phyloP scores from a whole-genome alignment of 2,797 vertebrate species.

The Aphelocoma californica region DNA sequence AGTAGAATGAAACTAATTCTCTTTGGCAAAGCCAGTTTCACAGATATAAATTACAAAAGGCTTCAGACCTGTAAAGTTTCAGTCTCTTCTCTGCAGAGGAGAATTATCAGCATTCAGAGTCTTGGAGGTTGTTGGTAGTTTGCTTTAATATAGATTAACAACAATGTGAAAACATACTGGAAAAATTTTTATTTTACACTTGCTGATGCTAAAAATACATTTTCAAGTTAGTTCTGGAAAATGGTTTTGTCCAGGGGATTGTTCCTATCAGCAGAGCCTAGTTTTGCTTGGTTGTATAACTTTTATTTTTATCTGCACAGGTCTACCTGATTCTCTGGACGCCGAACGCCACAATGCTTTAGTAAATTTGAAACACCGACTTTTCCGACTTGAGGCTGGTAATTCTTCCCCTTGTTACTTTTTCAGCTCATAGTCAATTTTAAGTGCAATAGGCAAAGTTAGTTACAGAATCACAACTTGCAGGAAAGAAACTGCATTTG shows the following conservation, averaged over 20 bases:
- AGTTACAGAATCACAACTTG: background rate
- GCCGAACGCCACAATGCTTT: fast-evolving
- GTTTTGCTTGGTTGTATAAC: background rate
- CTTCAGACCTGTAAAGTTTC: background rate
- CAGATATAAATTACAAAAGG: background rate
- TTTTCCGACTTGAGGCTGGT: constrained; percentile 4
- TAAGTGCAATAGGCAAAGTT: background rate
- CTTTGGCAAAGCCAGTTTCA: background rate
- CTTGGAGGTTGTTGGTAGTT: background rate
- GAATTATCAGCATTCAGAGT: background rate
- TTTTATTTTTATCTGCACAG: background rate
- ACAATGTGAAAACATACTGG: background rate
- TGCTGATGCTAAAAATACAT: background rate
- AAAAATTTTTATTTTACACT: background rate
- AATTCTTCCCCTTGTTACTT: background rate
- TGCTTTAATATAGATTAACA: background rate
- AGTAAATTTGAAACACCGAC: background rate
- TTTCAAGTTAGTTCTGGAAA: background rate
- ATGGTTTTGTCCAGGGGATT: background rate
- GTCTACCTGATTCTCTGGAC: background rate
- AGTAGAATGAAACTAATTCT: background rate
- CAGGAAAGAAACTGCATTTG: background rate
- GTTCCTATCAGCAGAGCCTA: background rate
- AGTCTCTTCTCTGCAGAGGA: background rate
- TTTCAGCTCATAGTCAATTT: background rate